Evolutionary conservation across 2,888 invertebrate species (phyloP).

Genomic region (Busseola fusca): DNA sequence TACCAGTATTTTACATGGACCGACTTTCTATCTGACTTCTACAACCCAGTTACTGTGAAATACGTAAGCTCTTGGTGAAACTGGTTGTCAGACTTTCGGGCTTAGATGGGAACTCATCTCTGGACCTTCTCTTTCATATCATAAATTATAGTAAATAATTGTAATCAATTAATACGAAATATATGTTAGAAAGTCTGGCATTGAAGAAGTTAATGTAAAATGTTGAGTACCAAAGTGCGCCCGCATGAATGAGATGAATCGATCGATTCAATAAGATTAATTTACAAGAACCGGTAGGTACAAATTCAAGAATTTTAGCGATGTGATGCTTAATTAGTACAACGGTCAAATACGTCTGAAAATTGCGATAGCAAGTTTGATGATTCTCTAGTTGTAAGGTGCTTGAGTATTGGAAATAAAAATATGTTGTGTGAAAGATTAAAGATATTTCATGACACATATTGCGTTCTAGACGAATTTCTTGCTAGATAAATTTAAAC

Average conservation of each 20-base stretch:
- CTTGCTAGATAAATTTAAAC: not conserved
- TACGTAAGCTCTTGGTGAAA: not conserved
- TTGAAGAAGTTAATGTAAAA: not conserved
- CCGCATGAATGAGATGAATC: constrained; percentile 54
- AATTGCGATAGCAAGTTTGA: constrained; percentile 15
- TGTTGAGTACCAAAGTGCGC: constrained; percentile 1
- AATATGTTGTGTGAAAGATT: not conserved
- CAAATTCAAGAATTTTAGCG: constrained; percentile 28
- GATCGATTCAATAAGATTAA: constrained; percentile 42
- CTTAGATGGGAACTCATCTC: not conserved
- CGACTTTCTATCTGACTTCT: not conserved
- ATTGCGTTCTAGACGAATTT: not conserved
- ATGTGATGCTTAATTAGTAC: constrained; percentile 25
- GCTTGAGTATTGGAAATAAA: not conserved
- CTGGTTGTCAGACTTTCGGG: not conserved
- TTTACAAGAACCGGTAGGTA: constrained; percentile 41
- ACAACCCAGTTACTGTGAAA: not conserved
- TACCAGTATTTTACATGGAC: not conserved
- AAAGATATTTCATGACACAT: constrained; percentile 2
- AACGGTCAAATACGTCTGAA: constrained; percentile 11
- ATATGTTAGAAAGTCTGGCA: not conserved
- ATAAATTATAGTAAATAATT: not conserved
- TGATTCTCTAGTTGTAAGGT: not conserved
- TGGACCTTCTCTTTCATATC: not conserved
- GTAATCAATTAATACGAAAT: not conserved